These are phyloP conservation scores for Sinosuthora webbiana DNA, from an alignment of 2,113 vertebrate genomes.

Conservation along the genomic window DNA sequence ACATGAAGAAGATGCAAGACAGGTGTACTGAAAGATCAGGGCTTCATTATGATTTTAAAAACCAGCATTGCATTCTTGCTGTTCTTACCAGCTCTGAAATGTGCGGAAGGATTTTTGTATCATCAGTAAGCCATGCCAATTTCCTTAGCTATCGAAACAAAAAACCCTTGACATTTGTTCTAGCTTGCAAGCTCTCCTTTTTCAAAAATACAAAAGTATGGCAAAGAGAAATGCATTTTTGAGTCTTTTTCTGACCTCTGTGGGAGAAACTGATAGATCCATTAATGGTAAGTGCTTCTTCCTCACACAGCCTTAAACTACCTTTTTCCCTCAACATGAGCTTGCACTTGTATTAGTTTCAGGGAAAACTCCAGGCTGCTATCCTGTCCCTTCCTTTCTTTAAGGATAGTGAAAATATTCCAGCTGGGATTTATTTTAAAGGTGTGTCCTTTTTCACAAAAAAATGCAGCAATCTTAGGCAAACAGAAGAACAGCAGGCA, in stretches of 20 bases:
- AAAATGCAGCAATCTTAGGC: constrained; percentile 43
- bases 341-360: not conserved
- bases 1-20: not conserved
- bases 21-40: not conserved
- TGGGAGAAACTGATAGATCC: not conserved
- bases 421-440: constrained; percentile 58
- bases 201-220: not conserved
- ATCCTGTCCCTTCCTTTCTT: not conserved
- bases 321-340: not conserved
- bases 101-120: not conserved
- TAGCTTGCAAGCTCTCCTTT: not conserved
- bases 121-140: not conserved
- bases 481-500: constrained; percentile 67
- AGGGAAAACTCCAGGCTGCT: not conserved
- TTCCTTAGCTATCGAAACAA: not conserved
- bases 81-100: not conserved
- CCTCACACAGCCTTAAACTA: not conserved
- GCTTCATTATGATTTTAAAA: not conserved
- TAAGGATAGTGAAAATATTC: constrained; percentile 46
- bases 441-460: constrained; percentile 55
- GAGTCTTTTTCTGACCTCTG: not conserved
- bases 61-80: not conserved
- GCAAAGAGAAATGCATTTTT: not conserved
- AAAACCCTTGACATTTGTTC: not conserved
- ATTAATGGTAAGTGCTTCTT: not conserved